Percentiles rank a stretch among this genome's conserved stretches.
phyloP scores from a whole-genome alignment of 2,113 vertebrate species.

The Microcebus jonahi region DNA sequence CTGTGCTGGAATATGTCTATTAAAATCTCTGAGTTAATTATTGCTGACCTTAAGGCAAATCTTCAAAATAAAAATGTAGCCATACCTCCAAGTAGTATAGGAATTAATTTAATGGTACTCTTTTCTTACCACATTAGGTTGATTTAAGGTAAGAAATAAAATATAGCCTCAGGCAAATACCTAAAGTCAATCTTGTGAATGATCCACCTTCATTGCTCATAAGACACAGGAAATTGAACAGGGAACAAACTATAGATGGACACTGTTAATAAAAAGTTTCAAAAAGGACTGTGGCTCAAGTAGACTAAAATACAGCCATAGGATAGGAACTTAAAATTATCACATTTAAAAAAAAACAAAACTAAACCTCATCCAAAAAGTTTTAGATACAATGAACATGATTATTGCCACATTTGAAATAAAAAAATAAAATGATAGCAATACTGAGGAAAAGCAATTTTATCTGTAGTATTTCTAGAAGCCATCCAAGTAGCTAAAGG shows the following conservation, averaged over 20 bases:
- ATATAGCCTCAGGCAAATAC: slow-evolving; percentile 46
- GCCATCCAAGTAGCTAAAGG: not conserved
- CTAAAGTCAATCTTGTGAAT: slow-evolving; percentile 53
- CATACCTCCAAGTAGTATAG: not conserved
- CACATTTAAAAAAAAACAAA: not conserved
- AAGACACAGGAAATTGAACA: slow-evolving; percentile 40
- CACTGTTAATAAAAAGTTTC: not conserved
- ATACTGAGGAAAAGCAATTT: not conserved
- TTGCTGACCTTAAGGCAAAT: slow-evolving; percentile 24
- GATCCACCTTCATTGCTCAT: not conserved
- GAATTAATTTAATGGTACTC: slow-evolving; percentile 69
- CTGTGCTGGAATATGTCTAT: not conserved
- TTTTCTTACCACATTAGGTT: slow-evolving; percentile 67
- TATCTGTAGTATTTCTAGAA: not conserved
- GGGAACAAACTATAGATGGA: not conserved
- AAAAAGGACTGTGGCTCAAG: not conserved
- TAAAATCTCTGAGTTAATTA: slow-evolving; percentile 47
- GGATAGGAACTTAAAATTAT: not conserved
- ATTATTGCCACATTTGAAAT: not conserved
- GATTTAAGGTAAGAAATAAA: slow-evolving; percentile 74
- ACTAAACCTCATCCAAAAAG: not conserved
- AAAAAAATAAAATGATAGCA: not conserved
- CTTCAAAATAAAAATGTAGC: slow-evolving; percentile 48
- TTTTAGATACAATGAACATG: not conserved
- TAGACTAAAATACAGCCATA: not conserved